Evolutionary conservation across 1,140 invertebrate genomes (phyloP).

Genomic region (Vollenhovia emeryi): DNA sequence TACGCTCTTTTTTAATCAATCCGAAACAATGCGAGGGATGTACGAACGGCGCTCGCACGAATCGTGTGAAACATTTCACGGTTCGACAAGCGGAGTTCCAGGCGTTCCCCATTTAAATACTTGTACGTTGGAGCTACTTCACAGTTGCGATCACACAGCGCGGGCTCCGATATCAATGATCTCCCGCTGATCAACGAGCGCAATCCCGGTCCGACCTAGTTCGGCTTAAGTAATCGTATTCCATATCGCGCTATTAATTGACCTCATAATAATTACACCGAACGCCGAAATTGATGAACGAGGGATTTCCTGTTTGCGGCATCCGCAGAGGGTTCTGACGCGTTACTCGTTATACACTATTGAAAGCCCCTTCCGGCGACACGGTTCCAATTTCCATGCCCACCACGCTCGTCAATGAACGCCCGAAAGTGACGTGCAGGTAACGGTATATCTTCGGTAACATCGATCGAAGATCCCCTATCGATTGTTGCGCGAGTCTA

Average conservation of each 20-base stretch:
- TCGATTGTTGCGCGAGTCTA: conserved; percentile 8
- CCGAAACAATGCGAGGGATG: conserved; percentile 39
- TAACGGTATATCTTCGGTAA: conserved; percentile 54
- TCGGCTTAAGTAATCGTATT: neutral
- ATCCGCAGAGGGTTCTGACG: neutral
- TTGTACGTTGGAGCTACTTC: neutral
- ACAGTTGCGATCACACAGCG: neutral
- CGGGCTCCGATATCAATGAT: conserved; percentile 23
- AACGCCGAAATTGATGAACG: conserved; percentile 31
- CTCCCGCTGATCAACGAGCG: neutral
- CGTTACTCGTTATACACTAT: conserved; percentile 33
- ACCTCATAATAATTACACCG: conserved; percentile 32
- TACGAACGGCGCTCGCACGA: conserved; percentile 27
- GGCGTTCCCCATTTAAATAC: conserved; percentile 16
- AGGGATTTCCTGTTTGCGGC: conserved; percentile 22
- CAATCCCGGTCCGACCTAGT: neutral
- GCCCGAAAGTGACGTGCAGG: conserved; percentile 39
- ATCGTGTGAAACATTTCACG: conserved; percentile 45
- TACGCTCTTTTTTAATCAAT: conserved; percentile 28
- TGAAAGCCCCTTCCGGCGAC: conserved; percentile 65
- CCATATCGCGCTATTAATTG: conserved; percentile 32
- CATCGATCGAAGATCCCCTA: conserved; percentile 34
- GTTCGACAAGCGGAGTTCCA: conserved; percentile 12
- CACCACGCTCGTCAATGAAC: conserved; percentile 16
- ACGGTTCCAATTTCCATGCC: conserved; percentile 69